Evolutionary conservation across 2,888 invertebrate species (phyloP), one percentile per base, ranked within the genome.

Genomic region (Drosophila eohydei): DNA sequence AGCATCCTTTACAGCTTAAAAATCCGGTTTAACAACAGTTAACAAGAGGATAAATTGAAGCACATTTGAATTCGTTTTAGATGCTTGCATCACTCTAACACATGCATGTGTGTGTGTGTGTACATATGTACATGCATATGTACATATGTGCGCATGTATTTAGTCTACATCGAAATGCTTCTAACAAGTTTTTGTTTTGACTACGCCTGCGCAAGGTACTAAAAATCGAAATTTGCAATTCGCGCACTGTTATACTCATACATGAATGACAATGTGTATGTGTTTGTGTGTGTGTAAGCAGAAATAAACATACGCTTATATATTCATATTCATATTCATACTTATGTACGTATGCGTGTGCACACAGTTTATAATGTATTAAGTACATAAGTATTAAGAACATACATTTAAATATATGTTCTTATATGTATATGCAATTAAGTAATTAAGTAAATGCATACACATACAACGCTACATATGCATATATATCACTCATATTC

Each of bases 151-250:
- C n/a, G 54, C 2, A 38, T 26, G 36, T 30, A 30, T 11, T 28
- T 46, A 21, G 48, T 12, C 16, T 6, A 14, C 12, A 58, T 16
- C 36, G 14, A 30, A 48, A 40, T 16, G 6, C 9, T 48, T 30
- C 30, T 32, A 58, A 58, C 58, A 38, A 48, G 38, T 50, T 58
- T 50, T 50, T 50, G 16, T 32, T 44, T 43, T n/a, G 16, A 38
- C 28, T 48, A 58, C 58, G 58, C 58, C 58, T 58, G 58, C 58
- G 48, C 48, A 21, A 58, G 8, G 21, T 48, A 14, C 38, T 48
- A 12, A 48, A 58, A 58, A 9, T 9, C 58, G 16, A 16, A 58
- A 36, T 52, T 21, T n/a, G 58, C 48, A 57, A 26, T 57, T 11
- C 16, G 28, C 57, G 36, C 57, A 46, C 34, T 46, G 44, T 36